Evolutionary conservation across 2,888 invertebrate genomes (phyloP).

Genomic region (Orchestes rusci): DNA sequence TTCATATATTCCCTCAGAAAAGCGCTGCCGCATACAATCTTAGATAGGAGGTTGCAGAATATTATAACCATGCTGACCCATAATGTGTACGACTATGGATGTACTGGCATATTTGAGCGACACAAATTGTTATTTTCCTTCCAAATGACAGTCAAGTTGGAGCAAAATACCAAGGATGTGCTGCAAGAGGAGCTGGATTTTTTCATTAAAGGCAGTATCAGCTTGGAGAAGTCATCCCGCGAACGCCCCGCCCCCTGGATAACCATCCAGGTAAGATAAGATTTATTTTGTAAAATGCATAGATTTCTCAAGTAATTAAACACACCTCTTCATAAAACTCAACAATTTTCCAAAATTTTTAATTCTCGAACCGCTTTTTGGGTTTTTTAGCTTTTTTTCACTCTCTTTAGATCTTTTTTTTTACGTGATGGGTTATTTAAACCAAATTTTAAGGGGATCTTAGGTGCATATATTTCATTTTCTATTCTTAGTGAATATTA

Average conservation of each 20-base stretch:
- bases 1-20: slow-evolving; percentile 75
- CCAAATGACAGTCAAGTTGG: slow-evolving; percentile 79
- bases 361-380: too few relatives aligned
- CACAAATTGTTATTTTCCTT: slow-evolving; percentile 88
- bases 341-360: too few relatives aligned
- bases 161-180: slow-evolving; percentile 60
- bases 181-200: slow-evolving; percentile 73
- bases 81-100: slow-evolving; percentile 86
- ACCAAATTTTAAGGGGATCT: too few relatives aligned
- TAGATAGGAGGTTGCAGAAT: slow-evolving; percentile 65
- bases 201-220: slow-evolving; percentile 74
- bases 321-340: too few relatives aligned
- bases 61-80: slow-evolving; percentile 80
- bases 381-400: too few relatives aligned
- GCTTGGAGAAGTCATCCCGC: slow-evolving; percentile 63
- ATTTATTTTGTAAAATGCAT: too few relatives aligned
- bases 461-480: too few relatives aligned
- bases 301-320: too few relatives aligned
- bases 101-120: slow-evolving; percentile 85
- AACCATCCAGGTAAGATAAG: too few relatives aligned
- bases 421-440: too few relatives aligned
- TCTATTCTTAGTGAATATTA: too few relatives aligned
- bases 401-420: too few relatives aligned
- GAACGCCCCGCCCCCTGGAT: slow-evolving; percentile 68
- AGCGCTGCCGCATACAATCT: slow-evolving; percentile 73